Conservation (phyloP, 2,113 vertebrate genomes). For the Piaya cayana region DNA sequence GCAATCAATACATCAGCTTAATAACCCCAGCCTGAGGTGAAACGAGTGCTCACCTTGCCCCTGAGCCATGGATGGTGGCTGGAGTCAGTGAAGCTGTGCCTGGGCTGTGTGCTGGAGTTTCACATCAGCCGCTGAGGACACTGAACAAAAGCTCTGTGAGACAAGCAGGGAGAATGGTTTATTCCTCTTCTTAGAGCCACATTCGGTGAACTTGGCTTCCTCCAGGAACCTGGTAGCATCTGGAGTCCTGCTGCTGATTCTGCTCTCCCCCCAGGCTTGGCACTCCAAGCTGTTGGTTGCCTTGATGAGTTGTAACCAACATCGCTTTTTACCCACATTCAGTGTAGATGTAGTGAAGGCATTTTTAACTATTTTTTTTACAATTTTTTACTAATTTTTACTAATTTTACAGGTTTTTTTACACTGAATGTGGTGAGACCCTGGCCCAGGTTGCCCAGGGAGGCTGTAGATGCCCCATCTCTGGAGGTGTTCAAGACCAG, state of each 20-base stretch:
- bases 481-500: too few species aligned
- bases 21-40: background rate
- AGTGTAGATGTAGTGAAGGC: background rate
- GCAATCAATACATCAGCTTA: background rate
- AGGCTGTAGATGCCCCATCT: too few species aligned
- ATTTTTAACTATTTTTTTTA: background rate
- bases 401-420: background rate
- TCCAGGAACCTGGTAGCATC: background rate
- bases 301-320: background rate
- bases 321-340: background rate
- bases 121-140: background rate
- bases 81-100: background rate
- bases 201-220: background rate
- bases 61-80: accelerated
- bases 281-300: background rate
- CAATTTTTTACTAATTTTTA: background rate
- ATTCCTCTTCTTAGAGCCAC: too few species aligned
- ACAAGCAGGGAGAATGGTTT: background rate
- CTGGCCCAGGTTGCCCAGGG: background rate
- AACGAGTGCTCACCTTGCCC: background rate
- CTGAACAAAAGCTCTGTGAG: background rate
- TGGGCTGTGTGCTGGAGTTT: background rate
- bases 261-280: background rate
- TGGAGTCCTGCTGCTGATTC: background rate
- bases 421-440: background rate